phyloP scores from a whole-genome alignment of 2,113 vertebrate genomes.

The Muntiacus muntjak region DNA sequence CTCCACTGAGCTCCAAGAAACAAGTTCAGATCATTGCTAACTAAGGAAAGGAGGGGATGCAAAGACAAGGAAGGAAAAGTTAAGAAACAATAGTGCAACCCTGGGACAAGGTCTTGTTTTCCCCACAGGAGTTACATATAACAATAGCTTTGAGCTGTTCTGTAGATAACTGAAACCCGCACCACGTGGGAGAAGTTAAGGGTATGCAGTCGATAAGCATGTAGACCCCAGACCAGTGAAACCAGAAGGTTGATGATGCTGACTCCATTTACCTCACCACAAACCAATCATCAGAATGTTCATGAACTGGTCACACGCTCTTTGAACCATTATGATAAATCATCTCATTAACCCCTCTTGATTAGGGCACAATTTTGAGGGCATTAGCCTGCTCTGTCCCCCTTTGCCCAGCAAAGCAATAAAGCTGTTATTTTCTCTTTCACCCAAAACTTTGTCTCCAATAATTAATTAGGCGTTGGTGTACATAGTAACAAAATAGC shows the following conservation, averaged over 20 bases:
- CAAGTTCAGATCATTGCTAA: not conserved
- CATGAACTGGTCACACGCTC: not conserved
- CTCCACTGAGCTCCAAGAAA: not conserved
- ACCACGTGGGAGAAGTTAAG: not conserved
- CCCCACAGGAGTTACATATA: not conserved
- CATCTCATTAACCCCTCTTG: not conserved
- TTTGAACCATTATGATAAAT: not conserved
- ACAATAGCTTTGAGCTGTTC: not conserved
- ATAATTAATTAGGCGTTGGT: not conserved
- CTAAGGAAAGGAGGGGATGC: not conserved
- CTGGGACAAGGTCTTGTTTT: not conserved
- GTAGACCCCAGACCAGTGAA: not conserved
- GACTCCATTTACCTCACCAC: not conserved
- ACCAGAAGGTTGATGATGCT: not conserved
- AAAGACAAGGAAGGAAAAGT: not conserved
- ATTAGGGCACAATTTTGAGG: not conserved
- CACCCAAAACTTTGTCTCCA: not conserved
- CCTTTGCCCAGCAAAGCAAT: not conserved
- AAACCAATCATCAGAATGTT: not conserved
- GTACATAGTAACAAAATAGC: not conserved
- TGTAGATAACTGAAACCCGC: not conserved
- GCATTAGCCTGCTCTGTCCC: not conserved
- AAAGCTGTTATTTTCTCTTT: not conserved
- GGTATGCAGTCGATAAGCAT: not conserved
- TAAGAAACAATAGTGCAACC: not conserved